Conservation (phyloP, 2,888 invertebrate species). For the Aleiodes alternator region DNA sequence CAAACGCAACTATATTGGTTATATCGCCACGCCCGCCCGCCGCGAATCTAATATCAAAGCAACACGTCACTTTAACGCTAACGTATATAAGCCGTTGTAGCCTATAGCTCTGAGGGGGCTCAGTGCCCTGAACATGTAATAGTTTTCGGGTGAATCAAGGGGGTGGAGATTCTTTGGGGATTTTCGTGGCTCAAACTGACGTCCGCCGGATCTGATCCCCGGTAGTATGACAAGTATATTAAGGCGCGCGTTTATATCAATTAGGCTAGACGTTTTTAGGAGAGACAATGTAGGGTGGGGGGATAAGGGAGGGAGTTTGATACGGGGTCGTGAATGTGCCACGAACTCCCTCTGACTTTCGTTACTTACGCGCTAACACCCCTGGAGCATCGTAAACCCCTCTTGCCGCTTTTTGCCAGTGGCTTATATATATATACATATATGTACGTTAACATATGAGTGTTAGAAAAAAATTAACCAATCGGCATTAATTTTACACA, state of each 20-base stretch:
- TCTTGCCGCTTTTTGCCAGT: background rate
- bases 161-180: constrained; percentile 39
- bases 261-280: constrained; percentile 73
- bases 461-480: too few species aligned
- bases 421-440: constrained; percentile 1
- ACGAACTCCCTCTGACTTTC: background rate
- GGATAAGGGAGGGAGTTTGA: constrained; percentile 38
- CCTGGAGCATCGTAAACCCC: constrained; percentile 12
- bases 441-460: too few species aligned
- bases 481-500: too few species aligned
- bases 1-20: constrained; percentile 36
- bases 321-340: background rate
- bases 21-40: constrained; percentile 44
- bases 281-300: constrained; percentile 54
- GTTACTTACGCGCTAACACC: background rate
- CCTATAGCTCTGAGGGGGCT: constrained; percentile 49
- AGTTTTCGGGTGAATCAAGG: constrained; percentile 10
- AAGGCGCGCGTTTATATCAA: constrained; percentile 74
- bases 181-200: constrained; percentile 49
- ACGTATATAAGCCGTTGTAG: constrained; percentile 48
- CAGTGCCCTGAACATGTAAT: constrained; percentile 48
- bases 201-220: constrained; percentile 51
- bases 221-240: constrained; percentile 75
- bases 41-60: constrained; percentile 56
- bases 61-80: constrained; percentile 41